Evolutionary conservation across 2,797 vertebrate genomes (phyloP), one percentile per base, ranked within the genome.

Genomic region (Hemibagrus guttatus): DNA sequence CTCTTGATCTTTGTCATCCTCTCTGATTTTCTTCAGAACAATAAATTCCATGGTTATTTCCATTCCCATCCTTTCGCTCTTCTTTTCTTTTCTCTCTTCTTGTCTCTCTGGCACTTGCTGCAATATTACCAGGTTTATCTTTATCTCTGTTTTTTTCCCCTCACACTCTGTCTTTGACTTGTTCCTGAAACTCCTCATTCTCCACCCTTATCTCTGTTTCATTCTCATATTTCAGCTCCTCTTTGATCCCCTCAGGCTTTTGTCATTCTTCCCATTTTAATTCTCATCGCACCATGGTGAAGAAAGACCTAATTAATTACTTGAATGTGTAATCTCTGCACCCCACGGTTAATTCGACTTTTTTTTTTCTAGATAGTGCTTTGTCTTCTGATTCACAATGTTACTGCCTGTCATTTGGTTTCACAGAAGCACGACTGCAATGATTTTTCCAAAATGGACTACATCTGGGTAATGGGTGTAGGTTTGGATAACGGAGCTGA

Each of bases 271-370:
- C 85, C 21, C 71, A 85, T 82, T 90, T 81, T 84, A 72, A 85
- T 88, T 84, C 84, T 72, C 6, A 0, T 59, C 54, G 66, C 75
- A 42, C 84, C 75, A 88, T 61, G 56, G 35, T 78, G 56, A 83
- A 87, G 71, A 88, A 89, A 85, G 85, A 82, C 83, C 86, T 85
- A 88, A 90, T 90, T 85, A 88, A 88, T 90, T 85, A 87, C 68
- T 85, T 17, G 63, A 79, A 85, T 58, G 85, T 90, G 66, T 68
- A 66, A 85, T 81, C 58, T 61, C 61, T 64, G 54, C 78, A 64
- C 68, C 54, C 76, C 69, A 79, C 21, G 31, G 31, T 87, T 87
- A 84, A 78, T 89, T 87, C 83, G 75, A 87, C 72, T 88, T 89
- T 87, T 66, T 63, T 81, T 49, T 42, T n/a, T 61, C 19, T 78